phyloP scores from a whole-genome alignment of 2,797 vertebrate genomes.

The Borostomias antarcticus region DNA sequence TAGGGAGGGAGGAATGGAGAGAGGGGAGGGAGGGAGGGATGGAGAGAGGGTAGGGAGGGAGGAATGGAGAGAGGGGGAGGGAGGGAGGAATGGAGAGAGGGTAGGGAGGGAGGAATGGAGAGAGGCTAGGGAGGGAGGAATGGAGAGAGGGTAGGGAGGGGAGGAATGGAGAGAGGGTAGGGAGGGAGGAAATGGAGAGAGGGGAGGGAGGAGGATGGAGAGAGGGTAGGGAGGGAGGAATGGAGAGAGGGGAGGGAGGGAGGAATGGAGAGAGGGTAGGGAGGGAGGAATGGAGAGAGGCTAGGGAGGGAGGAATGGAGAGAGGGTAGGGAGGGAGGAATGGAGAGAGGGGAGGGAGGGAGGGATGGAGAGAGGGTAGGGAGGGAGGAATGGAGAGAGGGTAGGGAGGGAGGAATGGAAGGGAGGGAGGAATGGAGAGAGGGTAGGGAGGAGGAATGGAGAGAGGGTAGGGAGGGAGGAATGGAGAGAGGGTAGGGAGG shows the following conservation, averaged over 20 bases:
- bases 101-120: not conserved
- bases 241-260: too few species aligned
- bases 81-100: not conserved
- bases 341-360: not conserved
- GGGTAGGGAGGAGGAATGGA: not conserved
- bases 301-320: not conserved
- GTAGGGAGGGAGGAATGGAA: not conserved
- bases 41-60: too few species aligned
- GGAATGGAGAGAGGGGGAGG: not conserved
- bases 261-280: not conserved
- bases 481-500: not conserved
- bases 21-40: not conserved
- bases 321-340: not conserved
- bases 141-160: conserved; percentile 19
- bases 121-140: not conserved
- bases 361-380: not conserved
- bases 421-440: not conserved
- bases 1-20: not conserved
- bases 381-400: not conserved
- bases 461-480: not conserved
- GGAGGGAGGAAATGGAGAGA: conserved; percentile 14
- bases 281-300: too few species aligned
- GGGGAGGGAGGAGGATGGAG: too few species aligned
- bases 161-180: conserved; percentile 4
- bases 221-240: not conserved